Percentiles rank a stretch among this genome's conserved stretches.
Conservation (phyloP, 2,113 vertebrate species). For the Gobio gobio region DNA sequence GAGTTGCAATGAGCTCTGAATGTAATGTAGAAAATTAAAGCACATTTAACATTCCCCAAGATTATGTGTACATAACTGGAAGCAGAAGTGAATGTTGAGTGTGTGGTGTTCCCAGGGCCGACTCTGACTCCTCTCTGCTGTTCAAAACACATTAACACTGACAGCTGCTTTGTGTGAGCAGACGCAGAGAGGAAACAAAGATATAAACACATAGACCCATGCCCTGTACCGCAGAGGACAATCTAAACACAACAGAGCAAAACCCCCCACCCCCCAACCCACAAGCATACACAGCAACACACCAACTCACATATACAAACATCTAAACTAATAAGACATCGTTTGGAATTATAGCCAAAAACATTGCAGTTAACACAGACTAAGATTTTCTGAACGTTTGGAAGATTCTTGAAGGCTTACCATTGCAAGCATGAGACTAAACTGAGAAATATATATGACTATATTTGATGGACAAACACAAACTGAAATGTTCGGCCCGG, state of each 20-base stretch:
- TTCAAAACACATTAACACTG: slow-evolving; percentile 52
- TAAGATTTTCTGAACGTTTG: neutral
- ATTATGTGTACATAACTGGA: slow-evolving; percentile 35
- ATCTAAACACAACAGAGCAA: slow-evolving; percentile 44
- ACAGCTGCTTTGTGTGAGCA: slow-evolving; percentile 49
- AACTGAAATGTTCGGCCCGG: no score
- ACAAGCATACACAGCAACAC: neutral
- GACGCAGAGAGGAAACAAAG: slow-evolving; percentile 50
- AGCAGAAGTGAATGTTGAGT: slow-evolving; percentile 40
- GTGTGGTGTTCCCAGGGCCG: slow-evolving; percentile 38
- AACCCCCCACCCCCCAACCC: neutral
- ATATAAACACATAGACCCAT: slow-evolving; percentile 50
- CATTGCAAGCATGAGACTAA: neutral
- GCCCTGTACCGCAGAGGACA: slow-evolving; percentile 35
- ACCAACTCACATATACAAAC: slow-evolving; percentile 7
- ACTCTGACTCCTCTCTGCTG: slow-evolving; percentile 50
- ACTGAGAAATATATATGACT: neutral
- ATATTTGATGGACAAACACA: neutral
- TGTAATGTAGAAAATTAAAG: neutral
- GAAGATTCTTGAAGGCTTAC: neutral
- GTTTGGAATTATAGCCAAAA: slow-evolving; percentile 37
- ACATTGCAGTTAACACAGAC: slow-evolving; percentile 34
- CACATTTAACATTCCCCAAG: slow-evolving; percentile 22
- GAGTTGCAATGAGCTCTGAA: neutral
- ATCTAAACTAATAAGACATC: slow-evolving; percentile 41